Evolutionary conservation across 2,888 invertebrate species (phyloP).

Genomic region (Macrosiphum euphorbiae): DNA sequence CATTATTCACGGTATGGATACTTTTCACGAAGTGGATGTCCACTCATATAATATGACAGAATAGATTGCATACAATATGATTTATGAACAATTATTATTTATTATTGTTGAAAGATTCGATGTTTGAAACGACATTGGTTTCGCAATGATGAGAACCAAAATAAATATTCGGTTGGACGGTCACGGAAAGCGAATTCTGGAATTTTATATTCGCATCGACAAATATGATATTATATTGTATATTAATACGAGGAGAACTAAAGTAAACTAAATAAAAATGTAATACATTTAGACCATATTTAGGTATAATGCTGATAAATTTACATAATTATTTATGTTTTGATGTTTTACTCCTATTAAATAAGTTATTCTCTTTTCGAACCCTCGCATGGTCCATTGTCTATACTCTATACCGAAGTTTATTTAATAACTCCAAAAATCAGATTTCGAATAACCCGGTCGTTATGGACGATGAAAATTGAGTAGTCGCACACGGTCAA

Average conservation of each 20-base stretch:
- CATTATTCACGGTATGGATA: background rate
- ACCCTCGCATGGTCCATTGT: too few relatives aligned
- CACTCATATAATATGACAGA: background rate
- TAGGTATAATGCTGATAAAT: too few relatives aligned
- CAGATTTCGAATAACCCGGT: too few relatives aligned
- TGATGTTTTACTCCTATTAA: too few relatives aligned
- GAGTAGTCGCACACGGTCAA: too few relatives aligned
- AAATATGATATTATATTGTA: background rate
- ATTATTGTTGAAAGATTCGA: background rate
- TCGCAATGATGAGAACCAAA: background rate
- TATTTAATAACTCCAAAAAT: too few relatives aligned
- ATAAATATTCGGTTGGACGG: background rate
- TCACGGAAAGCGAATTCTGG: background rate
- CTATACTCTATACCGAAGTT: too few relatives aligned
- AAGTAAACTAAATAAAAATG: too few relatives aligned
- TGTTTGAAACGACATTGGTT: background rate
- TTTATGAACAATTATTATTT: slow-evolving; percentile 20
- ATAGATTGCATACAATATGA: background rate
- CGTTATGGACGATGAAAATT: too few relatives aligned
- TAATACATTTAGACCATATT: too few relatives aligned
- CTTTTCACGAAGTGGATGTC: background rate
- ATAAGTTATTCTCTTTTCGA: too few relatives aligned
- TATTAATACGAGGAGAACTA: background rate
- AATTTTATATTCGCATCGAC: background rate
- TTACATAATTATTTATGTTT: too few relatives aligned